phyloP scores from a whole-genome alignment of 1,140 invertebrate genomes.

The Arion vulgaris region DNA sequence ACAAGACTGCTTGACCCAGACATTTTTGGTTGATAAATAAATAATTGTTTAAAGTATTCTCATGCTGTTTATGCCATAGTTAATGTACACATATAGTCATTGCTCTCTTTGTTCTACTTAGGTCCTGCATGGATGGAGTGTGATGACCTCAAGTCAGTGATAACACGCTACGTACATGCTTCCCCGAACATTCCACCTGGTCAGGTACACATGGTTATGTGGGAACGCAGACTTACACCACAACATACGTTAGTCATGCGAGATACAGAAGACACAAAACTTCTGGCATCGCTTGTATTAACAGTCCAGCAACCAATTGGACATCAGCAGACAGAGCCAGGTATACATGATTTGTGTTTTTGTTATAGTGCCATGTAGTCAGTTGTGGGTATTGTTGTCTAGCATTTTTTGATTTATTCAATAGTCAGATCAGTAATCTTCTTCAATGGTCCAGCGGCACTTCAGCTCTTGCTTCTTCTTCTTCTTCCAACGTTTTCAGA shows the following conservation, averaged over 20 bases:
- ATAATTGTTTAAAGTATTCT: no score
- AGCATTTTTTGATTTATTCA: no score
- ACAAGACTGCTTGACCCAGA: no score
- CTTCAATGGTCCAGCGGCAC: no score
- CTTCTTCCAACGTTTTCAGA: no score
- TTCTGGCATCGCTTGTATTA: slow-evolving; percentile 43
- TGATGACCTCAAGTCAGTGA: slow-evolving; percentile 59
- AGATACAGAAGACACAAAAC: slow-evolving; percentile 41
- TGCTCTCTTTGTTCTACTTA: slow-evolving; percentile 26
- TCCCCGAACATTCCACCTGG: slow-evolving; percentile 51
- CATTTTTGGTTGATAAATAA: no score
- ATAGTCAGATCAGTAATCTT: no score
- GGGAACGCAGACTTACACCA: slow-evolving; percentile 52
- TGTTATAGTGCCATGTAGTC: no score
- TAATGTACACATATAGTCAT: no score
- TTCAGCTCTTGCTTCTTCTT: no score
- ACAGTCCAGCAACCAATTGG: slow-evolving; percentile 40
- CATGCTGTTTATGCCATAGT: no score
- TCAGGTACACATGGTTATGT: slow-evolving; percentile 65
- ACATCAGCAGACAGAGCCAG: not conserved
- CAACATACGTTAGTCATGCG: slow-evolving; percentile 23
- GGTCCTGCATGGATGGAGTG: slow-evolving; percentile 64
- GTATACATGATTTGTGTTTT: not conserved
- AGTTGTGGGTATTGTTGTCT: no score
- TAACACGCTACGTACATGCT: slow-evolving; percentile 49